These are phyloP conservation scores for Bimastos eiseni DNA, from an alignment of 2,888 invertebrate genomes.

Conservation along the genomic window DNA sequence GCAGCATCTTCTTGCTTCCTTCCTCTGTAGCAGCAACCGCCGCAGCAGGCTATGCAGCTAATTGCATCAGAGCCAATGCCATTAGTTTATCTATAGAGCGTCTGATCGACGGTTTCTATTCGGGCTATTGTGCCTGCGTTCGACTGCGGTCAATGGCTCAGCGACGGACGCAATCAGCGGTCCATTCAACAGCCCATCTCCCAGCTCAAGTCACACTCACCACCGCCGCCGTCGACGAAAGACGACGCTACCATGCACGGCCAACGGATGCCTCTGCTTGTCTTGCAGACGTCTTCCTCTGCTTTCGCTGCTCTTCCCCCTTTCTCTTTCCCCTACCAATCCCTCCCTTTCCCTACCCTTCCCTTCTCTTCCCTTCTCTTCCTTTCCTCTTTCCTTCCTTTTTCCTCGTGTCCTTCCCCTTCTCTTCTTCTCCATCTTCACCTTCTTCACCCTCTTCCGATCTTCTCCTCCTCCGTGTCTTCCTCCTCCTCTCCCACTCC, in stretches of 20 bases:
- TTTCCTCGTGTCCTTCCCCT: too few relatives aligned
- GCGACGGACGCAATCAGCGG: neutral
- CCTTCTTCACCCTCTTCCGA: too few relatives aligned
- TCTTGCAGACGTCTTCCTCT: too few relatives aligned
- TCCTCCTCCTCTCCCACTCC: neutral
- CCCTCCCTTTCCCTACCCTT: too few relatives aligned
- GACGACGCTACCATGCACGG: neutral
- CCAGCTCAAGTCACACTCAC: neutral
- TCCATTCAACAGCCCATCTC: conserved; percentile 13
- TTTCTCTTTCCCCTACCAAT: too few relatives aligned
- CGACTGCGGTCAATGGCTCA: neutral
- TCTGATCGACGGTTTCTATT: neutral
- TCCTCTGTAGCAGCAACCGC: neutral
- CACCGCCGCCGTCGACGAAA: neutral
- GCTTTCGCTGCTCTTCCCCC: too few relatives aligned
- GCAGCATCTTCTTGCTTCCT: neutral
- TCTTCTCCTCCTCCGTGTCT: neutral
- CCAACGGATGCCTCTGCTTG: neutral
- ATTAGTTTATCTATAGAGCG: conserved; percentile 13
- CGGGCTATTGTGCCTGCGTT: neutral
- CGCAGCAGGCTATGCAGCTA: neutral
- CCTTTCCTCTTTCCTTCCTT: too few relatives aligned
- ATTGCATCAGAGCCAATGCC: conserved; percentile 13
- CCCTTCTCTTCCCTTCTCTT: too few relatives aligned
- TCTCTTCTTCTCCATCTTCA: too few relatives aligned